These are phyloP conservation scores for Semaprochilodus insignis DNA, from an alignment of 2,797 vertebrate species.

Conservation along the genomic window DNA sequence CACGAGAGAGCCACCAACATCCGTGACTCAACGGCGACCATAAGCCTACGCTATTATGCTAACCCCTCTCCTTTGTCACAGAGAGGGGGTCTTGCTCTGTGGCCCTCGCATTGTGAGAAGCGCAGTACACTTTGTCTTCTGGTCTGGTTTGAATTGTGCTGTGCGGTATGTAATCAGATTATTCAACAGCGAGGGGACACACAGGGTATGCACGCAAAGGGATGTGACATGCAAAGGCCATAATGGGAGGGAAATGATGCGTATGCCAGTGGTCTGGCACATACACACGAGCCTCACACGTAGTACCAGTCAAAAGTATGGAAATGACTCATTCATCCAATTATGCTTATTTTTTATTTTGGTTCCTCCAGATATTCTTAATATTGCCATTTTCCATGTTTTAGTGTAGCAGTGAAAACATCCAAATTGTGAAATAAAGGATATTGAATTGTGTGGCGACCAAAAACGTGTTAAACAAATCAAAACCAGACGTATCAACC, in stretches of 20 bases:
- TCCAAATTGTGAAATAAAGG: no score
- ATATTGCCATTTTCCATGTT: no score
- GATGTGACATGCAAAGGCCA: background rate
- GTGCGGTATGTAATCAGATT: constrained; percentile 25
- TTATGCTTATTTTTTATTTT: no score
- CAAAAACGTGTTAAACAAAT: no score
- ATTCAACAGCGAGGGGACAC: constrained; percentile 5
- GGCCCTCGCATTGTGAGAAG: constrained; percentile 8
- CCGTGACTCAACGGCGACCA: background rate
- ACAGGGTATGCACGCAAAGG: constrained; percentile 31
- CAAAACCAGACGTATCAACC: no score
- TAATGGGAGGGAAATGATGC: background rate
- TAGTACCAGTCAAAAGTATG: background rate
- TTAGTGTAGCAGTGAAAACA: no score
- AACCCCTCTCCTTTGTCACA: background rate
- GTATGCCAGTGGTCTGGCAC: background rate
- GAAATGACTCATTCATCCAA: background rate
- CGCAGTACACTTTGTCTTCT: constrained; percentile 35
- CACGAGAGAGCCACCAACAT: constrained; percentile 43
- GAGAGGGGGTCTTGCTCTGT: background rate
- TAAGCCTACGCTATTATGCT: constrained; percentile 30
- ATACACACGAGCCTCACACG: background rate
- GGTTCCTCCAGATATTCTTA: no score
- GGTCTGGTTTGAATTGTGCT: constrained; percentile 25
- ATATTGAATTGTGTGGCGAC: no score